Conservation (phyloP, 2,113 vertebrate genomes). For the Entelurus aequoreus region DNA sequence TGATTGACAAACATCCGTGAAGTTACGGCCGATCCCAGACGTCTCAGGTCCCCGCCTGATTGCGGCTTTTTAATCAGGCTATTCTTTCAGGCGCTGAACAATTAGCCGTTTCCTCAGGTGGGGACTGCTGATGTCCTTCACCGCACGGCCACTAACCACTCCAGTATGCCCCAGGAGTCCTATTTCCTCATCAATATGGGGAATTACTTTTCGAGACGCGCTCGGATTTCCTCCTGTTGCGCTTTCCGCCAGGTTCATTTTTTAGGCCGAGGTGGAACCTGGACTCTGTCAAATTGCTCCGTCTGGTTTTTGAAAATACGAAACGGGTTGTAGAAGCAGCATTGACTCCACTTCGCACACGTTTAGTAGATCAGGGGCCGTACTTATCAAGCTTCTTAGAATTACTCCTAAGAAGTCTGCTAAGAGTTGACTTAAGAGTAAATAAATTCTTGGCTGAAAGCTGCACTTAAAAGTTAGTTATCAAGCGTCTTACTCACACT, state of each 20-base stretch:
- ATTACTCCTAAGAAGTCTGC: too few relatives aligned
- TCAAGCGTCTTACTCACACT: too few relatives aligned
- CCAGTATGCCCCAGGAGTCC: constrained; percentile 64
- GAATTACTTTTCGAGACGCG: constrained; percentile 63
- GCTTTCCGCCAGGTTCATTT: constrained; percentile 32
- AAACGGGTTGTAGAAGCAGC: too few relatives aligned
- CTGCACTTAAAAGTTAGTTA: too few relatives aligned
- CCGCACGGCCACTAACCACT: constrained; percentile 69
- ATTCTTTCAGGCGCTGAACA: constrained; percentile 54
- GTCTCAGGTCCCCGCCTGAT: constrained; percentile 43
- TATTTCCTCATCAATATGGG: constrained; percentile 71
- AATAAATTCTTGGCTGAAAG: too few relatives aligned
- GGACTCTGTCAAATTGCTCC: constrained; percentile 57
- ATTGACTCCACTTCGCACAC: too few relatives aligned
- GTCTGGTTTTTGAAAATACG: constrained; percentile 20
- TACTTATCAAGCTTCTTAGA: too few relatives aligned
- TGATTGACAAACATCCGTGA: constrained; percentile 39
- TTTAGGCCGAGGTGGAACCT: constrained; percentile 56
- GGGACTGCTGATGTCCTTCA: constrained; percentile 42
- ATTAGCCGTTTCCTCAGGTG: constrained; percentile 39
- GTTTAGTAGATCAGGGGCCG: too few relatives aligned
- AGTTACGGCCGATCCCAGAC: constrained; percentile 52
- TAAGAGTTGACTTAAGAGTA: too few relatives aligned
- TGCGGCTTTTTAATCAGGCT: constrained; percentile 57
- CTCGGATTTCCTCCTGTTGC: constrained; percentile 51